phyloP scores from a whole-genome alignment of 2,797 vertebrate genomes.

The Sebastes glaucus region DNA sequence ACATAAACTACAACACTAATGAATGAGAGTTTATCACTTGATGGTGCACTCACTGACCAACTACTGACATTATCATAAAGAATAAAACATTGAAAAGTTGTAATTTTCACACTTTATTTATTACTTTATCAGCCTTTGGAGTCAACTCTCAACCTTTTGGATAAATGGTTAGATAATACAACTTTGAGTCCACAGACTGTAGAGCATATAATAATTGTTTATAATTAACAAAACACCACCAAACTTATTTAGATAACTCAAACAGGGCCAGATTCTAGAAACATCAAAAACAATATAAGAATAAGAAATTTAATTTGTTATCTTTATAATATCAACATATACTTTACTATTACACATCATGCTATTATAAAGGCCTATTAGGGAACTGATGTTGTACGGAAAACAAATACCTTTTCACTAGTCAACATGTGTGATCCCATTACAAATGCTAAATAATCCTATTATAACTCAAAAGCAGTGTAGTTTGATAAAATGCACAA shows the following conservation, averaged over 20 bases:
- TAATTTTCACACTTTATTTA: background rate
- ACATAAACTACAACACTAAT: background rate
- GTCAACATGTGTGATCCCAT: background rate
- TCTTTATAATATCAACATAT: background rate
- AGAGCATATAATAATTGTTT: background rate
- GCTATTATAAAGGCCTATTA: background rate
- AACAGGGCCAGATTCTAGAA: background rate
- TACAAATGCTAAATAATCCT: background rate
- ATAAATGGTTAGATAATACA: background rate
- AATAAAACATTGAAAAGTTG: background rate
- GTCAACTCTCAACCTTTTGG: background rate
- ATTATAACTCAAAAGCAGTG: background rate
- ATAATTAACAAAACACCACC: background rate
- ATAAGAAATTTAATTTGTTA: background rate
- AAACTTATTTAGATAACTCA: background rate
- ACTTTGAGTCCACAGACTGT: no score
- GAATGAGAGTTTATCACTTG: background rate
- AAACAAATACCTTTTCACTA: background rate
- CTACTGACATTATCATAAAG: background rate
- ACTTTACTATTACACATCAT: background rate
- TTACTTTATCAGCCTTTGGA: background rate
- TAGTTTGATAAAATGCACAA: background rate
- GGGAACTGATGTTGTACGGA: accelerated
- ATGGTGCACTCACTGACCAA: background rate
- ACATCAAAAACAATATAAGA: background rate